A percentile compares a stretch with the other conserved stretches of the same genome.
Conservation (phyloP, 2,888 invertebrate species). For the Morpho achilles region DNA sequence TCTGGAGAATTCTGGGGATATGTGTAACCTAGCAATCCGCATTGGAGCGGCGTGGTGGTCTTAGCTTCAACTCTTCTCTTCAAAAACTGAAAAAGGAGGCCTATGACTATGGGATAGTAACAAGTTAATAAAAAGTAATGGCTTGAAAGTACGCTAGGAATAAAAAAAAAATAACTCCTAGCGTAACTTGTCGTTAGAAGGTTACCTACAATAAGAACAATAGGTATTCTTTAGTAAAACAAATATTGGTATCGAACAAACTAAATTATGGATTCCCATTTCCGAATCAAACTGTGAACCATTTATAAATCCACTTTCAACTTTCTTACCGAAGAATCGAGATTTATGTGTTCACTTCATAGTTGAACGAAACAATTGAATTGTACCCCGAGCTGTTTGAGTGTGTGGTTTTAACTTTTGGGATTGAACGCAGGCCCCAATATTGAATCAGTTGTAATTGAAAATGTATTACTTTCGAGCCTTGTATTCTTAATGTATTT, state of each 20-base stretch:
- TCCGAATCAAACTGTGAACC: conserved; percentile 29
- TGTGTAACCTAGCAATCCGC: too few relatives aligned
- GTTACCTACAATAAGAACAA: too few relatives aligned
- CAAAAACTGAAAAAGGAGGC: too few relatives aligned
- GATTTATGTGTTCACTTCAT: conserved; percentile 39
- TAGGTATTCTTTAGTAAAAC: conserved; percentile 7
- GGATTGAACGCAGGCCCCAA: not conserved
- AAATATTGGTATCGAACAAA: conserved; percentile 16
- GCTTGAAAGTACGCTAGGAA: too few relatives aligned
- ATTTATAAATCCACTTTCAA: conserved; percentile 45
- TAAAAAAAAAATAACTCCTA: too few relatives aligned
- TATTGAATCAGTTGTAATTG: not conserved
- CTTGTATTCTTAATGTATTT: not conserved
- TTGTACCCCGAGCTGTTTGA: conserved; percentile 15
- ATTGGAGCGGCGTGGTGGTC: too few relatives aligned
- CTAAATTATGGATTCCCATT: conserved; percentile 21
- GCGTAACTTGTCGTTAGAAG: too few relatives aligned
- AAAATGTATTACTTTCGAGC: not conserved
- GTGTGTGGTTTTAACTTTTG: conserved; percentile 4
- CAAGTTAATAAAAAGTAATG: too few relatives aligned
- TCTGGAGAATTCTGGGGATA: too few relatives aligned
- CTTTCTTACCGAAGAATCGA: conserved; percentile 36
- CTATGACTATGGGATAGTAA: too few relatives aligned
- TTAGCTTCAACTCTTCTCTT: too few relatives aligned
- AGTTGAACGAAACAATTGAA: conserved; percentile 34